phyloP scores from a whole-genome alignment of 1,140 invertebrate species.

The Lordiphosa mommai region DNA sequence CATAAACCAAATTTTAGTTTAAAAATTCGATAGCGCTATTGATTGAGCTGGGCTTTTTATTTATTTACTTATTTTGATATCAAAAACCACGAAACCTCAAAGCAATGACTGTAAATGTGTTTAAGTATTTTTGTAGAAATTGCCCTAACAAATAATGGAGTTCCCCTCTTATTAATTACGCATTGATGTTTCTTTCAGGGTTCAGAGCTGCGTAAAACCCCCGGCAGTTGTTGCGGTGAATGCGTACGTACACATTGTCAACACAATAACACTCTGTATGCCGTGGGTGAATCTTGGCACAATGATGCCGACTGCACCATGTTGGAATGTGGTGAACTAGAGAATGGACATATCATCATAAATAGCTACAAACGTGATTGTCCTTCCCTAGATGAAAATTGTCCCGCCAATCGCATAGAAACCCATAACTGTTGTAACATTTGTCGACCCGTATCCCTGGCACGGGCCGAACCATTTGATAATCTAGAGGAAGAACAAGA shows the following conservation, averaged over 20 bases:
- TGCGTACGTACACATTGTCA: constrained; percentile 71
- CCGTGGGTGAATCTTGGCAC: constrained; percentile 71
- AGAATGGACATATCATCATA: constrained; percentile 50
- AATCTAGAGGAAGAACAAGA: constrained; percentile 8
- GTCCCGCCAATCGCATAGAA: constrained; percentile 48
- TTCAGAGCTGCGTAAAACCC: constrained; percentile 45
- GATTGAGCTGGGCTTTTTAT: too few relatives aligned
- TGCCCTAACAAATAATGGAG: too few relatives aligned
- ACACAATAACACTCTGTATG: constrained; percentile 62
- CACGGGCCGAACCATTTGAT: constrained; percentile 8
- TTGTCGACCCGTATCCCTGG: constrained; percentile 32
- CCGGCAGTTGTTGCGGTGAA: constrained; percentile 66
- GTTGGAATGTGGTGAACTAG: constrained; percentile 53
- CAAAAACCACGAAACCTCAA: too few relatives aligned
- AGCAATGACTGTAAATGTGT: too few relatives aligned
- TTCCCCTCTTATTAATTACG: too few relatives aligned
- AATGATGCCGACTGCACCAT: constrained; percentile 69
- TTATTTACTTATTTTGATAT: too few relatives aligned
- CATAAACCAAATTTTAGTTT: too few relatives aligned
- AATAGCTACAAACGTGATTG: constrained; percentile 68
- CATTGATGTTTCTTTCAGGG: constrained; percentile 36
- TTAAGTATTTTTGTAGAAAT: too few relatives aligned
- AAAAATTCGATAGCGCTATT: too few relatives aligned
- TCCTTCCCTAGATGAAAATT: constrained; percentile 49
- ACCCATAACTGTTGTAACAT: constrained; percentile 60